Conservation (phyloP, 2,888 invertebrate species). For the Drosophila parthenogenetica region DNA sequence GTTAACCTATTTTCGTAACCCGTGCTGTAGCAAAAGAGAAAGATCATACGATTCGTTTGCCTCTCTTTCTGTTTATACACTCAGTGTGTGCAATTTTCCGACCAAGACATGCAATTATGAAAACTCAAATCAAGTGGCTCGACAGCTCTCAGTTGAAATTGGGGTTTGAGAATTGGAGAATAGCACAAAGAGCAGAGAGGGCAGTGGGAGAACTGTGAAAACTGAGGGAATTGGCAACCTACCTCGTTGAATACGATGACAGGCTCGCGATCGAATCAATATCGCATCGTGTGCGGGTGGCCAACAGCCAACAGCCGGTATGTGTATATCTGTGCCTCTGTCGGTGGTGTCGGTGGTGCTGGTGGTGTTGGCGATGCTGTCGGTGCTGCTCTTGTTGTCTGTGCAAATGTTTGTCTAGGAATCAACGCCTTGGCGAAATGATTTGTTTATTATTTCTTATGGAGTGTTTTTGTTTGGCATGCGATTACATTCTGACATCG, state of each 20-base stretch:
- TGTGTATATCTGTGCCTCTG: constrained; percentile 25
- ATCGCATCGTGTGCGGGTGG: constrained; percentile 71
- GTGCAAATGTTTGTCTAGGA: constrained; percentile 56
- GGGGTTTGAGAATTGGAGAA: constrained; percentile 13
- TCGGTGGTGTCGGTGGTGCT: constrained; percentile 8
- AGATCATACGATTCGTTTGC: constrained; percentile 18
- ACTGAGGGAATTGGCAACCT: constrained; percentile 29
- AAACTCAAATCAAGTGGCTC: constrained; percentile 72
- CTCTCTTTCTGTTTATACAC: constrained; percentile 10
- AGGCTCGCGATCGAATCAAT: constrained; percentile 72
- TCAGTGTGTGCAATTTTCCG: constrained; percentile 35
- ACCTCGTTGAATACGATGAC: constrained; percentile 55
- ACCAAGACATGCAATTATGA: constrained; percentile 69
- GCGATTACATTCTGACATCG: constrained; percentile 69
- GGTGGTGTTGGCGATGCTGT: constrained; percentile 14
- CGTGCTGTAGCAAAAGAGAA: constrained; percentile 20
- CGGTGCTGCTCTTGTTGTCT: constrained; percentile 21
- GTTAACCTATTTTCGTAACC: not conserved
- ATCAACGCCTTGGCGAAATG: constrained; percentile 56
- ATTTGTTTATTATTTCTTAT: constrained; percentile 80
- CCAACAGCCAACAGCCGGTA: constrained; percentile 56
- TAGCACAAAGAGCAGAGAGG: not conserved
- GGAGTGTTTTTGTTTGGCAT: constrained; percentile 80
- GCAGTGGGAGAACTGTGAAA: constrained; percentile 2
- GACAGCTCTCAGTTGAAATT: constrained; percentile 58